phyloP scores from a whole-genome alignment of 1,140 invertebrate species.

The Cherax destructor region DNA sequence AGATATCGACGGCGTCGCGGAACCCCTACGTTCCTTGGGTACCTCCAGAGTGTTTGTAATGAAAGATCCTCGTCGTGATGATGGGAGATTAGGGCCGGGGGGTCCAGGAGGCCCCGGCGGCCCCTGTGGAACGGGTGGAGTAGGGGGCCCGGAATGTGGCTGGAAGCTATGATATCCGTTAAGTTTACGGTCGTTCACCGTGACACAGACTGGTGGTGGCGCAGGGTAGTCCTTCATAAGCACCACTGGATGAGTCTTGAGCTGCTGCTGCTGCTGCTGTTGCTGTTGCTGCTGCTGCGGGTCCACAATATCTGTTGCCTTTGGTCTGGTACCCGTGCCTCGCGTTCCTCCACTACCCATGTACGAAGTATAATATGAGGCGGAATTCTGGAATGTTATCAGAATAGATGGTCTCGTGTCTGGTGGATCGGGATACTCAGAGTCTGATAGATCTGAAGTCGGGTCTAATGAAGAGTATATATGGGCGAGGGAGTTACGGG shows the following conservation, averaged over 20 bases:
- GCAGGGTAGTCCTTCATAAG: slow-evolving; percentile 57
- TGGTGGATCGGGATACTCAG: slow-evolving; percentile 3
- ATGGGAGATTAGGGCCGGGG: slow-evolving; percentile 13
- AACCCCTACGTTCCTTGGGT: slow-evolving; percentile 14
- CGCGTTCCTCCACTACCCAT: slow-evolving; percentile 44
- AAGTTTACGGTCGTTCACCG: slow-evolving; percentile 39
- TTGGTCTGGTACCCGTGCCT: neutral
- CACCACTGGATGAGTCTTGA: slow-evolving; percentile 39
- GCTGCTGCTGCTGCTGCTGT: neutral
- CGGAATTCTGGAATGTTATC: slow-evolving; percentile 62
- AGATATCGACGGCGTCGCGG: neutral
- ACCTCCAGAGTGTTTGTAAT: neutral
- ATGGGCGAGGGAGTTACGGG: neutral
- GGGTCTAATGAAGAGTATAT: slow-evolving; percentile 15
- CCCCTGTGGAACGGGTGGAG: neutral
- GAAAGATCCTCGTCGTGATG: slow-evolving; percentile 20
- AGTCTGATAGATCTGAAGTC: neutral
- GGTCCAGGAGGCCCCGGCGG: slow-evolving; percentile 42
- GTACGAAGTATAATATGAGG: slow-evolving; percentile 60
- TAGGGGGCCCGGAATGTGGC: neutral
- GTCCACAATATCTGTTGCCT: slow-evolving; percentile 2
- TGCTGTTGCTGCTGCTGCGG: neutral
- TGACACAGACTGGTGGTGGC: slow-evolving; percentile 44
- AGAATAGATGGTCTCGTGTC: slow-evolving; percentile 50
- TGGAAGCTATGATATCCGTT: slow-evolving; percentile 14